Percentiles rank a stretch among this genome's conserved stretches.
Conservation (phyloP, 2,113 vertebrate species). For the Cheirogaleus medius region DNA sequence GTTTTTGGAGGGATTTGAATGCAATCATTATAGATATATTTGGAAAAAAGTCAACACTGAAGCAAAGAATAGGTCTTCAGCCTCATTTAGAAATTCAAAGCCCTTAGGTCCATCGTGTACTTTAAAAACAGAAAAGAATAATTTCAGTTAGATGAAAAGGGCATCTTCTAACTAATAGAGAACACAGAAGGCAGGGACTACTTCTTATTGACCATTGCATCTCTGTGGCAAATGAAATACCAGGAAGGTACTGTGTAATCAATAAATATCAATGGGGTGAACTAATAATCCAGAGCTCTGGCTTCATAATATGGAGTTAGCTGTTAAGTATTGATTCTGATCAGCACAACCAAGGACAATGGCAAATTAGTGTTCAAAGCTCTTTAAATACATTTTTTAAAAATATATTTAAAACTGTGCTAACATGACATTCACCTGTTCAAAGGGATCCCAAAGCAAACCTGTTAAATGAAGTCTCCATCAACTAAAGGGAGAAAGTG, state of each 20-base stretch:
- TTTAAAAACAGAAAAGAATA: neutral
- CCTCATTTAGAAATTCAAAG: neutral
- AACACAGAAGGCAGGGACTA: neutral
- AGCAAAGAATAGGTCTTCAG: neutral
- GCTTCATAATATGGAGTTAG: neutral
- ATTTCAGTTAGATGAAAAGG: slow-evolving; percentile 4
- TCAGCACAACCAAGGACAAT: neutral
- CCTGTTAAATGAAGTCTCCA: neutral
- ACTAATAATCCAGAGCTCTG: neutral
- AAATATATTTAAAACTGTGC: neutral
- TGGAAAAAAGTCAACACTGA: neutral
- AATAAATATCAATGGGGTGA: neutral
- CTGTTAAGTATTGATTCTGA: neutral
- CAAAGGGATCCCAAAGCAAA: neutral
- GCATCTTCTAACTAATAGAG: neutral
- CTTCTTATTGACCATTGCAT: neutral
- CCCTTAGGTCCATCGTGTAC: neutral
- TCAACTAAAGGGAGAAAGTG: neutral
- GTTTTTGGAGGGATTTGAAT: neutral
- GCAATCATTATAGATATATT: neutral
- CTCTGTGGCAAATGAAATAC: neutral
- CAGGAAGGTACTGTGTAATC: neutral
- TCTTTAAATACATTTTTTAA: neutral
- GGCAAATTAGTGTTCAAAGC: neutral
- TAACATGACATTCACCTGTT: neutral